Percentiles rank a stretch among this genome's conserved stretches.
These are phyloP conservation scores for Hybognathus amarus DNA, from an alignment of 2,797 vertebrate species.

Conservation along the genomic window DNA sequence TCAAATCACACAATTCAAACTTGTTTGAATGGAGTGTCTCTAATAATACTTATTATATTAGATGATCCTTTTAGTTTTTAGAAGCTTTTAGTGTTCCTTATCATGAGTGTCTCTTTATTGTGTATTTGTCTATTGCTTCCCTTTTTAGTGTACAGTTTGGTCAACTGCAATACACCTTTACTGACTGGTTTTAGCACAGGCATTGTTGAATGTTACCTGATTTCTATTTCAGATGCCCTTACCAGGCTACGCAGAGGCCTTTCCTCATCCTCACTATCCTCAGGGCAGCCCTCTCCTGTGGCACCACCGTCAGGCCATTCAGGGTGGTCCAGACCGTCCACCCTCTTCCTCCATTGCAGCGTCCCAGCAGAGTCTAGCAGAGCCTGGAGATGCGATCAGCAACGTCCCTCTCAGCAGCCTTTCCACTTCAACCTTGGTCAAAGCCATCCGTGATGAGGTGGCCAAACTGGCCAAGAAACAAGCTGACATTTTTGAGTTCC, in stretches of 20 bases:
- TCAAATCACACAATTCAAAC: slow-evolving; percentile 63
- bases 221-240: slow-evolving; percentile 84
- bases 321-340: slow-evolving; percentile 80
- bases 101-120: slow-evolving; percentile 52
- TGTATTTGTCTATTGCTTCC: slow-evolving; percentile 54
- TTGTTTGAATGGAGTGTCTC: slow-evolving; percentile 65
- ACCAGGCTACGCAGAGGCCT: slow-evolving; percentile 97
- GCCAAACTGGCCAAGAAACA: slow-evolving; percentile 98
- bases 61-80: slow-evolving; percentile 39
- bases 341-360: slow-evolving; percentile 75
- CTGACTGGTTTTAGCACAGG: not conserved
- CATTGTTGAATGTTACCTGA: slow-evolving; percentile 25
- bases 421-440: slow-evolving; percentile 94
- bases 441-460: slow-evolving; percentile 96
- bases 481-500: slow-evolving; percentile 97
- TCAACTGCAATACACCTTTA: slow-evolving; percentile 46
- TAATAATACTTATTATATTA: slow-evolving; percentile 41
- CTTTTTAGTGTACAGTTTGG: slow-evolving; percentile 46
- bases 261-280: slow-evolving; percentile 92
- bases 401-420: slow-evolving; percentile 89
- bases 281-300: slow-evolving; percentile 87
- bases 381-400: slow-evolving; percentile 79
- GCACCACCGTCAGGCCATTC: slow-evolving; percentile 87
- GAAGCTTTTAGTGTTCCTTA: slow-evolving; percentile 51
- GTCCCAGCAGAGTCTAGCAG: slow-evolving; percentile 88